Evolutionary conservation across 2,113 vertebrate genomes (phyloP).

Genomic region (Pseudorasbora parva): DNA sequence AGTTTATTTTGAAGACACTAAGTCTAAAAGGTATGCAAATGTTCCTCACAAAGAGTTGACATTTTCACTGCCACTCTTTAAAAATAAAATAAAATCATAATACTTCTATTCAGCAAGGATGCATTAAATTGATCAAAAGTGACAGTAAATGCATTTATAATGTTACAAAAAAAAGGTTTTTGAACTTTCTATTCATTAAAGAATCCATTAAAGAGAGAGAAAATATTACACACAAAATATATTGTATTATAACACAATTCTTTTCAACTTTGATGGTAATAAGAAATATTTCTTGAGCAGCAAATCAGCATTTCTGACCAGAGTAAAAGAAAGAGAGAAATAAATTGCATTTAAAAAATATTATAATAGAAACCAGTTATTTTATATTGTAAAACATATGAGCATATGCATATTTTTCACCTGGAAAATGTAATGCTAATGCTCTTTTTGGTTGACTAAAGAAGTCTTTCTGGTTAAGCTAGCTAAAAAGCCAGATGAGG

Average conservation of each 20-base stretch:
- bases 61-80: no score
- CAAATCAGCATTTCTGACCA: no score
- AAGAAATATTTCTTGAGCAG: no score
- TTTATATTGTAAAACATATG: background rate
- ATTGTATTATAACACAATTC: no score
- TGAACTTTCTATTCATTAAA: no score
- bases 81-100: no score
- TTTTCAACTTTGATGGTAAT: no score
- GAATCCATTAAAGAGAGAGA: no score
- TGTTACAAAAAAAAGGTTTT: background rate
- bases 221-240: no score
- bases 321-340: no score
- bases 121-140: background rate
- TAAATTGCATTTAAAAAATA: background rate
- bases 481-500: no score
- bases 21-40: slow-evolving; percentile 85
- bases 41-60: background rate
- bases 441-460: background rate
- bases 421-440: background rate
- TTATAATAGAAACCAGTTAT: background rate
- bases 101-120: background rate
- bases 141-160: background rate
- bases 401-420: background rate
- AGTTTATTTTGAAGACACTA: slow-evolving; percentile 91
- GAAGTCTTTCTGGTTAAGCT: background rate